phyloP scores from a whole-genome alignment of 2,113 vertebrate species.

The Willisornis vidua region DNA sequence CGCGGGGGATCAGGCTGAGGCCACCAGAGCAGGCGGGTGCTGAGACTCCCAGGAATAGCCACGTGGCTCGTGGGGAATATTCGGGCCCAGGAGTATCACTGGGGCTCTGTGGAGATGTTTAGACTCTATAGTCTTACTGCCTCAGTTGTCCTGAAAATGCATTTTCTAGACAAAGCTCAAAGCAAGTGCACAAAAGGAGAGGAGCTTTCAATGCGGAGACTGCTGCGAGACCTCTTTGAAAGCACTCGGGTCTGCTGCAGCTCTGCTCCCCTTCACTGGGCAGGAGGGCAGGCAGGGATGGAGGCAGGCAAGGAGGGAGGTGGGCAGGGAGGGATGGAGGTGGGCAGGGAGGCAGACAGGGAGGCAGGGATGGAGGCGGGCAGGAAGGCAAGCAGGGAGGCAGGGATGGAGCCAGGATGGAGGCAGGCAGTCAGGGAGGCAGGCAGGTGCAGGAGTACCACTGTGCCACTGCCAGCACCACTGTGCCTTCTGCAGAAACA shows the following conservation, averaged over 20 bases:
- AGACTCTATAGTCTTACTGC: neutral
- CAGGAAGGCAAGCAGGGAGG: neutral
- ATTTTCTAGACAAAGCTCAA: neutral
- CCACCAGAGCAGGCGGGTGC: neutral
- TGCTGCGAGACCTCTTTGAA: neutral
- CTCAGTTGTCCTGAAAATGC: neutral
- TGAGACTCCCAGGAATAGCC: neutral
- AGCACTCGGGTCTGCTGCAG: neutral
- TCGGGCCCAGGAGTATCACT: neutral
- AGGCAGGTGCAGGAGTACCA: neutral
- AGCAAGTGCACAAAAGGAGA: neutral
- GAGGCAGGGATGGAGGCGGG: neutral
- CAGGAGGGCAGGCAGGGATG: neutral
- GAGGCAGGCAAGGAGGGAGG: neutral
- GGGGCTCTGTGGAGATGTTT: neutral
- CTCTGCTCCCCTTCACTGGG: neutral
- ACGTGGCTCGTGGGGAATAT: accelerated
- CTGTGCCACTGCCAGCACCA: neutral
- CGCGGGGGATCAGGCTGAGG: neutral
- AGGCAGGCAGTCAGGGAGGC: neutral
- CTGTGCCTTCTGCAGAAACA: neutral
- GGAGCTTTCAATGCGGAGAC: neutral
- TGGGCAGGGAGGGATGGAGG: neutral
- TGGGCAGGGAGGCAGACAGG: neutral
- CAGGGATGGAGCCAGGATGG: neutral